These are phyloP conservation scores for Zaprionus africanus DNA, from an alignment of 1,140 invertebrate genomes.

Conservation along the genomic window DNA sequence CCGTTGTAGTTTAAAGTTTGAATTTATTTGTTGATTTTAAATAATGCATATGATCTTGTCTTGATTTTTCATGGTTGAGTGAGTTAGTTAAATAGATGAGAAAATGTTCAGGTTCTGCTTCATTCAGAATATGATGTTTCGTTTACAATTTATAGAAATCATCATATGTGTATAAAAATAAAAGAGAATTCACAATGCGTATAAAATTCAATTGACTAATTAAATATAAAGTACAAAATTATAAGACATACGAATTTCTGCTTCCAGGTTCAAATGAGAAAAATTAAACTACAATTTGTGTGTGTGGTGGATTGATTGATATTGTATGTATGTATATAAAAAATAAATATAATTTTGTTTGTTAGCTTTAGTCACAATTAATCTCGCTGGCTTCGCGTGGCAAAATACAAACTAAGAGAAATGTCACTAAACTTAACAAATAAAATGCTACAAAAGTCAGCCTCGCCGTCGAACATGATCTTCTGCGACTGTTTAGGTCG, in stretches of 20 bases:
- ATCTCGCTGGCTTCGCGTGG: slow-evolving; percentile 73
- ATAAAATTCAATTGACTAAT: slow-evolving; percentile 74
- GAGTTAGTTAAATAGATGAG: slow-evolving; percentile 43
- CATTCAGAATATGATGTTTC: slow-evolving; percentile 18
- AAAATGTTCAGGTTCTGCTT: slow-evolving; percentile 33
- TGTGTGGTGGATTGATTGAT: slow-evolving; percentile 11
- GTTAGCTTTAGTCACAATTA: slow-evolving; percentile 65
- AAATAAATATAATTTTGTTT: slow-evolving; percentile 45
- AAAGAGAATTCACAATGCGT: slow-evolving; percentile 48
- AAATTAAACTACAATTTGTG: slow-evolving; percentile 20
- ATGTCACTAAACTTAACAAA: slow-evolving; percentile 79
- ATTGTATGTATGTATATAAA: not conserved
- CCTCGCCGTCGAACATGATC: slow-evolving; percentile 63
- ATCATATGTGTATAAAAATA: slow-evolving; percentile 16
- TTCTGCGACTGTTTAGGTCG: slow-evolving; percentile 59
- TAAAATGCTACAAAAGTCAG: slow-evolving; percentile 80
- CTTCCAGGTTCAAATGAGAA: not conserved
- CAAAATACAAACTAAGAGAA: slow-evolving; percentile 63
- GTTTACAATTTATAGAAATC: slow-evolving; percentile 48
- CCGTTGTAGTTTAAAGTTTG: slow-evolving; percentile 44
- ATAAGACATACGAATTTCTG: slow-evolving; percentile 21
- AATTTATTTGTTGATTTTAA: slow-evolving; percentile 66
- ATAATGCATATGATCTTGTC: slow-evolving; percentile 53
- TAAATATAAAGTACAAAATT: slow-evolving; percentile 54
- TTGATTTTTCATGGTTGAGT: slow-evolving; percentile 45